Evolutionary conservation across 2,888 invertebrate genomes (phyloP).

Genomic region (Peribatodes rhomboidaria): DNA sequence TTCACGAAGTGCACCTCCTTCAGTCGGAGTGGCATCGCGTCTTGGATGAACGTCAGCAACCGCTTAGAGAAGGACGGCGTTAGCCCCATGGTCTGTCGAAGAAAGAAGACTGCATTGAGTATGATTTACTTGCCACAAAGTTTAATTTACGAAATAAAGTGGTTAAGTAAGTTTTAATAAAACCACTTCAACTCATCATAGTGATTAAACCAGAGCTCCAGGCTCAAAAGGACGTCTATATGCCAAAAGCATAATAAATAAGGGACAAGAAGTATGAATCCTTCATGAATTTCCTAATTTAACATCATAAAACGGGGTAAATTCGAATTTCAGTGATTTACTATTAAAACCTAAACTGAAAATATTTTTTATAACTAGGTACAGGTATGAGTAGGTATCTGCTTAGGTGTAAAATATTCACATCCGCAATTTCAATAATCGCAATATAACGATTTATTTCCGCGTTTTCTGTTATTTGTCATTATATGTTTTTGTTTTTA

Average conservation of each 20-base stretch:
- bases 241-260: too few relatives aligned
- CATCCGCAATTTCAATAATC: conserved; percentile 26
- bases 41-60: conserved; percentile 93
- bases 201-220: too few relatives aligned
- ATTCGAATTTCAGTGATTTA: not conserved
- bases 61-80: conserved; percentile 92
- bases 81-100: conserved; percentile 87
- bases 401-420: conserved; percentile 8
- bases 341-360: not conserved
- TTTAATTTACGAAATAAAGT: not conserved
- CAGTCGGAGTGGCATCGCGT: conserved; percentile 93
- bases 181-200: too few relatives aligned
- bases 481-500: conserved; percentile 27
- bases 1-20: conserved; percentile 95
- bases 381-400: not conserved
- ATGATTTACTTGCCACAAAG: not conserved
- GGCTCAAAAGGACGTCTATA: too few relatives aligned
- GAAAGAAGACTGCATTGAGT: conserved; percentile 14
- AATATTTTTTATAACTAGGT: not conserved
- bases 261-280: too few relatives aligned
- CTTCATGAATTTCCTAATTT: too few relatives aligned
- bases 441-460: conserved; percentile 26
- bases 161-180: too few relatives aligned
- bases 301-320: not conserved
- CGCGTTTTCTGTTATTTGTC: conserved; percentile 25